Base-by-base conservation (phyloP, 2,113 vertebrate species). In the Oenanthe melanoleuca region DNA sequence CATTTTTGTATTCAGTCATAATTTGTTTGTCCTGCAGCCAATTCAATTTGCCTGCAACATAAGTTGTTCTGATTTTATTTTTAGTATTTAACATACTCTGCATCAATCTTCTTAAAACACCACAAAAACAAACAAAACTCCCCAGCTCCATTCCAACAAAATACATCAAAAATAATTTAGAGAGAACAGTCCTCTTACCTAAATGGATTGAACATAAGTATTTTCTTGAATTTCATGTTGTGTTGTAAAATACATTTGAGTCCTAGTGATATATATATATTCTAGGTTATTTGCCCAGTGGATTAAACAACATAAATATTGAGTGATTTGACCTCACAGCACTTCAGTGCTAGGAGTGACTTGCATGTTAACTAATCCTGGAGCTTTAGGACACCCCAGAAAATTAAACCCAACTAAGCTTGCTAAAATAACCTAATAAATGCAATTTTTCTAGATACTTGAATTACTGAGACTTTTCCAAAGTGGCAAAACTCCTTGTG, bases 221-320 rank as follows among this genome's bases (percentile, higher is more conserved):
- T 91, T 88, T 80, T 89, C 26, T 52, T 93, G 49, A 47, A 86
- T 90, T 96, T 90, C 55, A 47, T 33, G 18, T 75, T 86, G 38
- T 50, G 40, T 71, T 81, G 59, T 33, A 66, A 80, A 83, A 69
- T 23, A 60, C 63, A 73, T 83, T 70, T 34, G 11, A 60, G 45
- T 85, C 42, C 42, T 28, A 75, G 34, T 1, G 8, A 85, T 17
- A 53, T 29, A 49, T 29, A 49, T 37, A 53, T 37, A 71, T 71
- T 42, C 74, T 37, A 71, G 14, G 25, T 57, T 85, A 73, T 71
- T 90, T 91, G 22, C 47, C 40, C 70, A 83, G n/a, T 44, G 70
- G 26, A 83, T 86, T 80, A 65, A 91, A 40, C 55, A 73, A 47
- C 19, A 47, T 80, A 70, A 93, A 86, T 66, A 91, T 1, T 56